Evolutionary conservation across 92 coral and sea anemone species (phyloP), one percentile per base, ranked within the genome.

Genomic region (Pocillopora meandrina): DNA sequence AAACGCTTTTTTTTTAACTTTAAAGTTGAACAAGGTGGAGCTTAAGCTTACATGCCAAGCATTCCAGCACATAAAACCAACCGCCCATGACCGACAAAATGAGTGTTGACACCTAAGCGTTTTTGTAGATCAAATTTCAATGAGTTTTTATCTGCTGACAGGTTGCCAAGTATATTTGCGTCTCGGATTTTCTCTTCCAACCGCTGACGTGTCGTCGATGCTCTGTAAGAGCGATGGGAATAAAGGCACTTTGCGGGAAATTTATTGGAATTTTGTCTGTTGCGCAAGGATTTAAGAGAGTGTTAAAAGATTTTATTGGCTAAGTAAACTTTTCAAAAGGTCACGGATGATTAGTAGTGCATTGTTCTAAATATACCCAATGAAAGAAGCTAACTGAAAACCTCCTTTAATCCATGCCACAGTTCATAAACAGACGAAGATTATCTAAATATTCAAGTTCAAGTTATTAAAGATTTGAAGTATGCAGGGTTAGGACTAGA

Each of bases 1-100:
- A 33, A 71, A 81, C 58, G 70, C 47, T 35, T 71, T 71, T 60
- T 71, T 81, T 59, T 69, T 19, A 15, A 6, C 34, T 14, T 34
- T 34, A 14, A 52, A 81, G 35, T 81, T 56, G 26, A 18, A 26
- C 52, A 56, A 79, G 90, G 94, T 85, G 94, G 92, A 86, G 94
- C 81, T 13, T 10, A 75, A 74, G 74, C 57, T 58, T 56, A 85
- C 82, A 91, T 93, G 84, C 97, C 90, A 61, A 2, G 86, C 55
- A 91, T 93, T 86, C 97, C 97, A 76, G 60, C 86, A 87, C 97
- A 83, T 74, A 64, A 75, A 75, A 47, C 62, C 88, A 89, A 60
- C 76, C 77, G 83, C 49, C 90, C 93, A 69, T 84, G 85, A 71
- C 93, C 20, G 61, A 57, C 72, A 89, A 65, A 87, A 61, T 72